Evolutionary conservation across 2,797 vertebrate genomes (phyloP).

Genomic region (Lacerta agilis): DNA sequence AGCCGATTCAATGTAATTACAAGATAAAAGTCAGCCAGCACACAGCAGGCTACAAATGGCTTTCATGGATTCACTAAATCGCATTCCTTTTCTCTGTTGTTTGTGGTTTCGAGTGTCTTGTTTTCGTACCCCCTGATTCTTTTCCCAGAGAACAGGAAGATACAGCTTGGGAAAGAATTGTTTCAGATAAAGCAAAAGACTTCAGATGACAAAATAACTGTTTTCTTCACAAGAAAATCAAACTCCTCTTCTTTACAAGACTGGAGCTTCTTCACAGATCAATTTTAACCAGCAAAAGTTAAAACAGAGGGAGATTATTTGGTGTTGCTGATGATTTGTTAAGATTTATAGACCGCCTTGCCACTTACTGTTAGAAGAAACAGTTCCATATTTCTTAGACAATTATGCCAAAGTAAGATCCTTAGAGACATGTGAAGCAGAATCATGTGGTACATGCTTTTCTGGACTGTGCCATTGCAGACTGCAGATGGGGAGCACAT

Average conservation of each 20-base stretch:
- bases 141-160: neutral
- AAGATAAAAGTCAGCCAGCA: slow-evolving; percentile 53
- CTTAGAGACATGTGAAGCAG: neutral
- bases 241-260: neutral
- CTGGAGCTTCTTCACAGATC: too few species aligned
- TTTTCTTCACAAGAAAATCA: neutral
- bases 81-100: slow-evolving; percentile 35
- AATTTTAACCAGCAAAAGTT: neutral
- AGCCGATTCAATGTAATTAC: slow-evolving; percentile 58
- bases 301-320: neutral
- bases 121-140: slow-evolving; percentile 18
- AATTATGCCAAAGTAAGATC: neutral
- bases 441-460: neutral
- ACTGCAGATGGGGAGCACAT: neutral
- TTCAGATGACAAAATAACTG: slow-evolving; percentile 1
- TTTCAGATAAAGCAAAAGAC: slow-evolving; percentile 18
- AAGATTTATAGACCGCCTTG: neutral
- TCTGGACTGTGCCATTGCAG: neutral
- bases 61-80: slow-evolving; percentile 34
- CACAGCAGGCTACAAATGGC: slow-evolving; percentile 26
- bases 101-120: slow-evolving; percentile 6
- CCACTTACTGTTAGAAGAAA: neutral
- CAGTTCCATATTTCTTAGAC: neutral
- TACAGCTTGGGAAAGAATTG: neutral
- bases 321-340: neutral